Percentiles rank a stretch among this genome's conserved stretches.
Evolutionary conservation across 2,797 vertebrate species (phyloP).

Genomic region (Melopsittacus undulatus): DNA sequence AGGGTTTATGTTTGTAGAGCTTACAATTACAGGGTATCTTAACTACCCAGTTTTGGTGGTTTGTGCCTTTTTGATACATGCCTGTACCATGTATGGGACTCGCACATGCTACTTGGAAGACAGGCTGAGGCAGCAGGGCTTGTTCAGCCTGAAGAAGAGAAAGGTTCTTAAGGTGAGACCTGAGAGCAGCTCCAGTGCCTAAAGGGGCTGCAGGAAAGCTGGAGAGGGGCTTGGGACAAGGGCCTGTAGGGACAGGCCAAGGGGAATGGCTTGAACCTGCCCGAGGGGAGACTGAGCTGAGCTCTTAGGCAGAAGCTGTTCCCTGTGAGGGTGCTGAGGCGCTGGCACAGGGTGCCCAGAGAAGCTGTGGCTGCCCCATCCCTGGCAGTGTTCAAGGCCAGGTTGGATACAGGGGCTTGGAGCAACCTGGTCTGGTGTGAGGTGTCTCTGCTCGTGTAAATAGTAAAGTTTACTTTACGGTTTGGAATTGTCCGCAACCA

Average conservation of each 20-base stretch:
- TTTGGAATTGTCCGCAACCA: background rate
- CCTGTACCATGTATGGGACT: background rate
- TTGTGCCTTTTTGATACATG: background rate
- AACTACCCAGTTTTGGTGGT: background rate
- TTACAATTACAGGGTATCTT: background rate
- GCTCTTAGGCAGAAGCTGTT: too few species aligned
- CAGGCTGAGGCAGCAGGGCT: background rate
- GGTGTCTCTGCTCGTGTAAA: too few species aligned
- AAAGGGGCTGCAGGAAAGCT: background rate
- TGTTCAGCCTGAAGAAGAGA: background rate
- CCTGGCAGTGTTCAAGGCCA: background rate
- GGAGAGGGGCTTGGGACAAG: too few species aligned
- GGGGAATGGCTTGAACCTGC: too few species aligned
- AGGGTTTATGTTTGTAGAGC: background rate
- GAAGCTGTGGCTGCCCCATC: too few species aligned
- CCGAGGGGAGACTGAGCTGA: too few species aligned
- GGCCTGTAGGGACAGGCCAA: too few species aligned
- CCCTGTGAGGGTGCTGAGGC: too few species aligned
- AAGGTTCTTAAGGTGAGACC: background rate
- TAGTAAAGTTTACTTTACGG: too few species aligned
- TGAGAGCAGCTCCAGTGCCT: background rate
- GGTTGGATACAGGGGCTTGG: background rate
- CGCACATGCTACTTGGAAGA: background rate
- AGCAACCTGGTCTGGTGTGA: rapidly evolving
- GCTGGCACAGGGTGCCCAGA: too few species aligned